phyloP scores from a whole-genome alignment of 2,797 vertebrate species.

The Champsocephalus gunnari region DNA sequence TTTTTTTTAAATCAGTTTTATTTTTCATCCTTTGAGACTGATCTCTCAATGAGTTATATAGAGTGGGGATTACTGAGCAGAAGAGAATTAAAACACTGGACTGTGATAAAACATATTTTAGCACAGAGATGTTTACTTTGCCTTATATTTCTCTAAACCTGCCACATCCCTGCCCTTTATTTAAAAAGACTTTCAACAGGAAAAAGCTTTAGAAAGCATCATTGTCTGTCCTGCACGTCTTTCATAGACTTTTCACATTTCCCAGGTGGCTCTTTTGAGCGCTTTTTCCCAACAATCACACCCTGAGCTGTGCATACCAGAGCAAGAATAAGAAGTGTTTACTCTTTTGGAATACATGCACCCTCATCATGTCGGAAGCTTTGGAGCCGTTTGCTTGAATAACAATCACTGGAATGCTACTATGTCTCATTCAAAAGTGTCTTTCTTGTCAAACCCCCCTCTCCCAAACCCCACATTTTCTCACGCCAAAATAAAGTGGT shows the following conservation, averaged over 20 bases:
- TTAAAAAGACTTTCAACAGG: constrained; percentile 37
- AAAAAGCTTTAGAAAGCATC: constrained; percentile 47
- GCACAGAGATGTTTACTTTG: constrained; percentile 45
- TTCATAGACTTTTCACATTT: constrained; percentile 51
- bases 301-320: constrained; percentile 54
- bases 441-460: constrained; percentile 64
- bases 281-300: constrained; percentile 30
- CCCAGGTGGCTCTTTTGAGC: constrained; percentile 68
- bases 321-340: constrained; percentile 71
- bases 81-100: constrained; percentile 45
- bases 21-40: constrained; percentile 32
- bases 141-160: constrained; percentile 29
- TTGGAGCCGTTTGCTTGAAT: constrained; percentile 64
- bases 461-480: constrained; percentile 74
- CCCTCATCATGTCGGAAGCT: constrained; percentile 59
- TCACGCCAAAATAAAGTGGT: constrained; percentile 74
- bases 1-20: not conserved
- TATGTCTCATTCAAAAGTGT: constrained; percentile 79
- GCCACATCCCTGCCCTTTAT: constrained; percentile 36
- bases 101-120: constrained; percentile 37
- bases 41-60: constrained; percentile 35
- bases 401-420: constrained; percentile 81
- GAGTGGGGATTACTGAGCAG: constrained; percentile 26
- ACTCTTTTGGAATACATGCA: constrained; percentile 66
- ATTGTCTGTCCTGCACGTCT: constrained; percentile 55